Evolutionary conservation across 2,113 vertebrate species (phyloP).

Genomic region (Cromileptes altivelis): DNA sequence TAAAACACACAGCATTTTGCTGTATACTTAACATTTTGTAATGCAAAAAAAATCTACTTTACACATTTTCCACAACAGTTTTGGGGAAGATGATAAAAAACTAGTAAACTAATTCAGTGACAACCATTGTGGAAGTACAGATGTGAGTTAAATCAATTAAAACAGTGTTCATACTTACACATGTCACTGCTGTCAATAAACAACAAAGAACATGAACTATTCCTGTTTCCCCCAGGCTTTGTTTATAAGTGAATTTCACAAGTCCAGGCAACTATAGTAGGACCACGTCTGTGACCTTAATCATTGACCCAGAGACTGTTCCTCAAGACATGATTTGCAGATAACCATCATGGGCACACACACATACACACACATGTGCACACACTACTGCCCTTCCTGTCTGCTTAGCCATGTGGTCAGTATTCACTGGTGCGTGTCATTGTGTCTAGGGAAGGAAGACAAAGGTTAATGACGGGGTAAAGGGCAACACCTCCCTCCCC

Average conservation of each 20-base stretch:
- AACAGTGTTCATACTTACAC: neutral
- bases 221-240: neutral
- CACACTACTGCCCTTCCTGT: conserved; percentile 17
- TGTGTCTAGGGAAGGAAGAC: conserved; percentile 67
- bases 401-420: conserved; percentile 64
- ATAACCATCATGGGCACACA: conserved; percentile 42
- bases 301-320: conserved; percentile 60
- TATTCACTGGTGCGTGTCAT: conserved; percentile 72
- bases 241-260: conserved; percentile 9
- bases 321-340: conserved; percentile 62
- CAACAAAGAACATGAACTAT: no score
- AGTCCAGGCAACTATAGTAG: conserved; percentile 27
- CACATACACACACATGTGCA: neutral
- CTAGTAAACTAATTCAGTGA: neutral
- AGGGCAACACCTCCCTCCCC: conserved; percentile 50
- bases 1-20: no score
- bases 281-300: conserved; percentile 53
- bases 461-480: conserved; percentile 77
- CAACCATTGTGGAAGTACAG: neutral
- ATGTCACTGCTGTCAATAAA: neutral
- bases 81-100: neutral
- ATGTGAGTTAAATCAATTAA: conserved; percentile 7
- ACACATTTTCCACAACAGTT: no score
- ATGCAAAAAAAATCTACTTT: neutral
- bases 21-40: no score